Evolutionary conservation across 2,888 invertebrate genomes (phyloP).

Genomic region (Norana najaformis): DNA sequence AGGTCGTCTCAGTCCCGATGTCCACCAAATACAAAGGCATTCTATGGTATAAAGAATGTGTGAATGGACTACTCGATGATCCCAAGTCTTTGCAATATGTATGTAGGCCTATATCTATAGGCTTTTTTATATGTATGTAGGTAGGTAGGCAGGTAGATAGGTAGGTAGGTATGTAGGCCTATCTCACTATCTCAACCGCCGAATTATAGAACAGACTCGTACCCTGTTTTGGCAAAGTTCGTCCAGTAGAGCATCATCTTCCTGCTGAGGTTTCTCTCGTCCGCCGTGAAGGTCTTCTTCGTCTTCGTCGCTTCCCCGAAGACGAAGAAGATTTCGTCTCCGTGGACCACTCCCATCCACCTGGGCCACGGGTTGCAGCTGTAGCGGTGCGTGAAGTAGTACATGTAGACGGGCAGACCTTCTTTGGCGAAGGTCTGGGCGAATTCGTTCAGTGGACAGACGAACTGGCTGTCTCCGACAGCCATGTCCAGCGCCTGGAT

Average conservation of each 20-base stretch:
- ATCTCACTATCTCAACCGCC: not conserved
- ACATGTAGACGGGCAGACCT: constrained; percentile 85
- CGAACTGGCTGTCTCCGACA: constrained; percentile 92
- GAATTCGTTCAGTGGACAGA: constrained; percentile 91
- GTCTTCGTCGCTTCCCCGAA: constrained; percentile 91
- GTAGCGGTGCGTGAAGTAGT: constrained; percentile 81
- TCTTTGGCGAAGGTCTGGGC: constrained; percentile 84
- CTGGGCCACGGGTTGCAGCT: constrained; percentile 85
- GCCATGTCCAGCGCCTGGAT: constrained; percentile 85
- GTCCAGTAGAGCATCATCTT: constrained; percentile 81
- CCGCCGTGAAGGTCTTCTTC: constrained; percentile 76
- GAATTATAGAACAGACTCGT: not conserved
- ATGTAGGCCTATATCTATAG: not conserved
- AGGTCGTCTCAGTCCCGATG: no score
- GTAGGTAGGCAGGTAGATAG: not conserved
- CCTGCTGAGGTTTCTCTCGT: constrained; percentile 81
- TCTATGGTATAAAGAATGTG: no score
- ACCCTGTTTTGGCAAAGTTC: constrained; percentile 54
- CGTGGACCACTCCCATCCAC: constrained; percentile 95
- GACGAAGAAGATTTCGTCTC: constrained; percentile 84
- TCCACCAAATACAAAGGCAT: no score
- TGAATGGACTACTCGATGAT: no score
- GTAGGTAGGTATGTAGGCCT: not conserved
- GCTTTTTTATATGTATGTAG: not conserved
- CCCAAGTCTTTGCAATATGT: not conserved